Base-by-base conservation (phyloP, 2,113 vertebrate genomes). In the Bostrychus sinensis region DNA sequence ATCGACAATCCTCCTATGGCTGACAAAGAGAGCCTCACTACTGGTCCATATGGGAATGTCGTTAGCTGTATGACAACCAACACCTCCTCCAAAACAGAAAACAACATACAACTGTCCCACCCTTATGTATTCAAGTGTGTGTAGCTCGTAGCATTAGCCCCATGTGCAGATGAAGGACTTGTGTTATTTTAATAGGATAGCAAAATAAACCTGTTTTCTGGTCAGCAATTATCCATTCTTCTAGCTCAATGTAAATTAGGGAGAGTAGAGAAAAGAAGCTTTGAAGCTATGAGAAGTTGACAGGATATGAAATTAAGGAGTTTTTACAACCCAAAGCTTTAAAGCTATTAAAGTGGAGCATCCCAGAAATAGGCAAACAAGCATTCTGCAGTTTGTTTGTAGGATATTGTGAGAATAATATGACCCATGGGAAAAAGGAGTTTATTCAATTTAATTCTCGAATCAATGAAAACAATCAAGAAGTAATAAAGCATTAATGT, bases 181-280 rank as follows among this genome's bases (percentile, higher is more conserved):
- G 80, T 80, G 71, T 75, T 72, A 74, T 79, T 88, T 72, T 83
- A 81, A 90, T 78, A 62, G 80, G 81, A 89, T 79, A 59, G 73
- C 45, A 72, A 66, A 75, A 69, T 85, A 88, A 85, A 83, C 70
- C 80, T 66, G 78, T 88, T 88, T 89, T 84, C 72, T 86, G 84
- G 76, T 80, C 77, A 82, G 70, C 75, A 82, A 81, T 80, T 73
- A 85, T 22, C 55, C 67, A 66, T 86, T 85, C 37, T 76, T 82
- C 66, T 70, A 62, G 39, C 32, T 69, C 42, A 0, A 58, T 60
- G 55, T 68, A 74, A 86, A 86, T 84, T 69, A 77, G 58, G 66
- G 76, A 79, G 82, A 82, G 80, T 78, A 54, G 79, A 78, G 76
- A 77, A 83, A 84, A 81, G 56, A 80, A 59, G 77, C 64, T 86